phyloP scores from a whole-genome alignment of 2,113 vertebrate genomes.

The Siniperca chuatsi region DNA sequence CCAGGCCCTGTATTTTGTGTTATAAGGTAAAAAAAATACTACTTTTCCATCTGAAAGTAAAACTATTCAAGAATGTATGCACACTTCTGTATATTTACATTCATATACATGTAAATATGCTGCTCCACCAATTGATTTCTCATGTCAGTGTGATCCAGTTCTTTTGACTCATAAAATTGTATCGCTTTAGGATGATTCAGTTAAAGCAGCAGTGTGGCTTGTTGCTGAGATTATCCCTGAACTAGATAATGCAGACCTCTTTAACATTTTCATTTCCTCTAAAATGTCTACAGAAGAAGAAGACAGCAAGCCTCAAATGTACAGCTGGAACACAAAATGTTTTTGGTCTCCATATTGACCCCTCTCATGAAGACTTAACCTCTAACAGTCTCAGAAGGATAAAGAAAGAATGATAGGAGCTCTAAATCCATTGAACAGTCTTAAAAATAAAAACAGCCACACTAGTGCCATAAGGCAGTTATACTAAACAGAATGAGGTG shows the following conservation, averaged over 20 bases:
- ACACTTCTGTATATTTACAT: background rate
- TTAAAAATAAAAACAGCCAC: background rate
- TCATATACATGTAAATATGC: background rate
- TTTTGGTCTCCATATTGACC: conserved; percentile 1
- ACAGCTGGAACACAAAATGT: background rate
- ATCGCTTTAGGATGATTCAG: background rate
- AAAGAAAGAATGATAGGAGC: conserved; percentile 13
- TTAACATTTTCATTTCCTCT: background rate
- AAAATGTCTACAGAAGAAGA: conserved; percentile 1
- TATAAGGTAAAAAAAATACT: too few relatives aligned
- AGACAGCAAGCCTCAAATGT: background rate
- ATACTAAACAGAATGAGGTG: background rate
- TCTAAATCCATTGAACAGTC: conserved; percentile 7
- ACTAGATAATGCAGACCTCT: background rate
- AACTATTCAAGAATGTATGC: background rate
- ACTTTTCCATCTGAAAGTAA: too few relatives aligned
- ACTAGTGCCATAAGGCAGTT: background rate
- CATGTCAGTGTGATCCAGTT: background rate
- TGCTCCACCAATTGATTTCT: background rate
- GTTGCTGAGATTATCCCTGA: background rate
- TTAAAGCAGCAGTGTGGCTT: background rate
- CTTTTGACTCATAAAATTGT: background rate
- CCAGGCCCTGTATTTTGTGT: background rate
- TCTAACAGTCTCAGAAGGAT: background rate
- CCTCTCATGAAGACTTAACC: background rate